phyloP scores from a whole-genome alignment of 2,888 invertebrate genomes.

The Chloromyia formosa region DNA sequence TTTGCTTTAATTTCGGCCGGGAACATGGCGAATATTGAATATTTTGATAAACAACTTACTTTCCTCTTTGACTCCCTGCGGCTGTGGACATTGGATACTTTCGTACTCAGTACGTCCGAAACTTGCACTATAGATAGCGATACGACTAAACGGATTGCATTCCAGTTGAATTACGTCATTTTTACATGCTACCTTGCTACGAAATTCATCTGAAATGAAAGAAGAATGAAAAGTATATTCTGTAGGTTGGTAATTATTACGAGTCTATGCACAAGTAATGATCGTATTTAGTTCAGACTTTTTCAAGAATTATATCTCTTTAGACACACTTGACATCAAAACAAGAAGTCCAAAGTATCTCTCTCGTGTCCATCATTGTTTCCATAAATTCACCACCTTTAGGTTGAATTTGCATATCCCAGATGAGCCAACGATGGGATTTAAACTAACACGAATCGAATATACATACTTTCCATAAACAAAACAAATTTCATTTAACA shows the following conservation, averaged over 20 bases:
- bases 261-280: neutral
- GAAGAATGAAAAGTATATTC: no score
- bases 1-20: neutral
- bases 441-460: no score
- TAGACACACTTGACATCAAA: no score
- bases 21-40: neutral
- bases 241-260: no score
- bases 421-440: no score
- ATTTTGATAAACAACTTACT: conserved; percentile 70
- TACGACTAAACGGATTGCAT: conserved; percentile 86
- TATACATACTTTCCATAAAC: no score
- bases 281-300: neutral
- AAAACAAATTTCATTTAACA: no score
- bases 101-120: conserved; percentile 93
- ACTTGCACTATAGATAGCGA: conserved; percentile 92
- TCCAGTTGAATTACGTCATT: conserved; percentile 87
- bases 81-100: conserved; percentile 88
- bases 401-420: no score
- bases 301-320: no score
- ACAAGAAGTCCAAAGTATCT: no score
- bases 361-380: no score
- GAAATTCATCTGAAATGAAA: conserved; percentile 83
- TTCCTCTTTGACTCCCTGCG: conserved; percentile 86
- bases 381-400: no score
- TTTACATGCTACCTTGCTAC: conserved; percentile 92